phyloP scores from a whole-genome alignment of 2,113 vertebrate genomes.

The Archilochus colubris region DNA sequence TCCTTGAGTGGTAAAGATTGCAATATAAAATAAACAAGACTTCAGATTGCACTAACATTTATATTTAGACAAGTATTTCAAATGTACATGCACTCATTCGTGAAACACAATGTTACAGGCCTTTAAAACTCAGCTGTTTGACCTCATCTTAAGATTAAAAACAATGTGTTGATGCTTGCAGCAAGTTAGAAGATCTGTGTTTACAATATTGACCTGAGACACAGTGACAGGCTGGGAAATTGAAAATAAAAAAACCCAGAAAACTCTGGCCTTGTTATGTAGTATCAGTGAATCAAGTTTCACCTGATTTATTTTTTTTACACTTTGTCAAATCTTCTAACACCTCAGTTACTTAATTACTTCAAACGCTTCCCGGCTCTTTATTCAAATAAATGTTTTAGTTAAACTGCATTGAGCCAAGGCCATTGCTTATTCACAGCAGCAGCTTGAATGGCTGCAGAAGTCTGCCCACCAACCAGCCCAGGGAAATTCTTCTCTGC shows the following conservation, averaged over 20 bases:
- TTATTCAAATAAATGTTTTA: constrained; percentile 22
- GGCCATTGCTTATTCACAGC: background rate
- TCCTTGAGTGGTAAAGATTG: background rate
- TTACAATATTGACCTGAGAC: background rate
- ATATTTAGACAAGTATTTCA: background rate
- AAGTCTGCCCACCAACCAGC: background rate
- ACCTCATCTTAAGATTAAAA: background rate
- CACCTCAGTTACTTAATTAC: background rate
- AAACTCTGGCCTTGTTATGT: background rate
- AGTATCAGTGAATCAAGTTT: background rate
- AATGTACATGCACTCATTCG: background rate
- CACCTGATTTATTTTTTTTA: background rate
- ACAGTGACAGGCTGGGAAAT: background rate
- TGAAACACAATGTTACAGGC: background rate
- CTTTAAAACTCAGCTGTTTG: background rate
- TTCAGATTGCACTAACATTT: background rate
- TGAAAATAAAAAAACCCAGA: background rate
- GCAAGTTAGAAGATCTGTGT: background rate
- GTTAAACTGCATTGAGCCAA: background rate
- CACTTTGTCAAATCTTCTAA: constrained; percentile 12
- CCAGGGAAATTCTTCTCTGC: background rate
- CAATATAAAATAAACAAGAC: background rate
- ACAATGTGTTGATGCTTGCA: background rate
- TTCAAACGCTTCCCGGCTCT: background rate
- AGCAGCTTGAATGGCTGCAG: background rate